Evolutionary conservation across 2,113 vertebrate species (phyloP), one percentile per base, ranked within the genome.

Genomic region (Urocitellus parryii): DNA sequence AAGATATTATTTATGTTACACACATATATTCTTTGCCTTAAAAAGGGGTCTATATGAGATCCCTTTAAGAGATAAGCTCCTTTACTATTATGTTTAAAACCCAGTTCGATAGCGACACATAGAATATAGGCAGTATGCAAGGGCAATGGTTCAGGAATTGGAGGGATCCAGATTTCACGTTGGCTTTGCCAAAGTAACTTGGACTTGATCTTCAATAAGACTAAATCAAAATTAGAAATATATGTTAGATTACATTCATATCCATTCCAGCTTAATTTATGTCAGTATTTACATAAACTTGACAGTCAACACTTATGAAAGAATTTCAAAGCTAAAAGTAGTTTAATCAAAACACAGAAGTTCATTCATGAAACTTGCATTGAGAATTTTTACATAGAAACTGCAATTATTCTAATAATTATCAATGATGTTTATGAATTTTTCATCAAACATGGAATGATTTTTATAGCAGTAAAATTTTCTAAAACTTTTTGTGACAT

Each of bases 281-380:
- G 13, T 93, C 34, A 77, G 72, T 88, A 73, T 70, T 86, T 74
- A 85, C 65, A 27, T 68, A 96, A 82, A 91, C 24, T 88, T 88
- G 67, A 53, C 37, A 81, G 70, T 58, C 70, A 76, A 22, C 39
- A 24, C 58, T 80, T 77, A 6, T 73, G 92, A 88, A 94, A 84
- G 7, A 88, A 80, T 29, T 61, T 48, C 58, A 29, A 92, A 85
- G 39, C 5, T 77, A 65, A 90, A 86, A 92, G 29, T 45, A 83
- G 1, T 32, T 87, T 37, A 80, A 24, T 77, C 11, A 79, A 85
- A 95, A 63, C 20, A 3, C n/a, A 34, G 81, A 89, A 74, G 4
- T 77, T 1, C 45, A 68, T 83, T 94, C 80, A 39, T 78, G 16
- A 87, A 83, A 92, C 11, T 67, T 85, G 67, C 8, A 82, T 11